Evolutionary conservation across 2,113 vertebrate species (phyloP), one percentile per base, ranked within the genome.

Genomic region (Lycaon pictus): DNA sequence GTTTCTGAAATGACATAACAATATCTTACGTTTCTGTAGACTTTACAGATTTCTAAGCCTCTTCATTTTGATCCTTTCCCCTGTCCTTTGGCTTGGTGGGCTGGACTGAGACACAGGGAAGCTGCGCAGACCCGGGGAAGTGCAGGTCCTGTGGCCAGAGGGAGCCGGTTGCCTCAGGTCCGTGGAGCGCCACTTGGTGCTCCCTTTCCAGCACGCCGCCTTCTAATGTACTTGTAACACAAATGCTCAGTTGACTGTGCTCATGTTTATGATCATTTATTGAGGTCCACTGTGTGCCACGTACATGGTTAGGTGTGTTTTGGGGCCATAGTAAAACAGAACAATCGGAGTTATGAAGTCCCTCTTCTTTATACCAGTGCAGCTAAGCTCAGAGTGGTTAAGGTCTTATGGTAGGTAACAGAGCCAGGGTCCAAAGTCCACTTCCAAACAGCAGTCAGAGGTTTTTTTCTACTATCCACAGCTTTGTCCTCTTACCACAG

Each of bases 401-500:
- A 3, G n/a, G 83, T 22, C 51, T 43, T 32, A 6, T 0, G 4
- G 11, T 22, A 22, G 27, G 23, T 12, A 0, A 1, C 51, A 23
- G 5, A 55, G 79, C 71, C 35, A 1, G n/a, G 53, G 71, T n/a
- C 48, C n/a, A 51, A 4, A 76, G 62, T 10, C 71, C 1, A 1
- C 25, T 51, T 22, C 76, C 80, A 7, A 19, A 6, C 29, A 19
- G 32, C 8, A 1, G 32, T 69, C 67, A 9, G 17, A 35, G 67
- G 32, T 32, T 35, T 69, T 32, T 43, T 4, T 2, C 62, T 56
- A 2, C 16, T 0, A 0, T 1, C 0, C 35, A 8, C 32, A 8
- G n/a, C 51, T 22, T 1, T n/a, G 60, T 48, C 17, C 0, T 7
- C 0, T n/a, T 2, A 1, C 65, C 27, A 3, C 3, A 0, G 10